phyloP scores from a whole-genome alignment of 2,113 vertebrate species.

The Varanus komodoensis region DNA sequence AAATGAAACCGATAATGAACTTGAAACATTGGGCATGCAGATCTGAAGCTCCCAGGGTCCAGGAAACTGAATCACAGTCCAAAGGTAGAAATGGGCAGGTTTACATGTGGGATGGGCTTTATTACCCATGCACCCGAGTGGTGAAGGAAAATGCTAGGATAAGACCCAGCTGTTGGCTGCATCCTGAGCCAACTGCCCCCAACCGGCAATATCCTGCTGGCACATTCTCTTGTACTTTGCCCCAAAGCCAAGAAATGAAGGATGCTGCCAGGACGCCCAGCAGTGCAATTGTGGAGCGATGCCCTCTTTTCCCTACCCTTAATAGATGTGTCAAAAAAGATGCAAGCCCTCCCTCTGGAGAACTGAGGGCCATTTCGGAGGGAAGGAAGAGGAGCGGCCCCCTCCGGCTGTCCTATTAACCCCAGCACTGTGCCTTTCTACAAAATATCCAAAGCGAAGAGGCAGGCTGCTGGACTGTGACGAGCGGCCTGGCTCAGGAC shows the following conservation, averaged over 20 bases:
- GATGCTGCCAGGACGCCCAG: neutral
- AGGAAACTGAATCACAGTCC: neutral
- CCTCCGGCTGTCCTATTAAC: neutral
- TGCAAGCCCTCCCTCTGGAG: too few relatives aligned
- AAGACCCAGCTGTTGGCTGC: neutral
- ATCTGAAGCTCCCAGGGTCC: neutral
- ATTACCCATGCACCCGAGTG: neutral
- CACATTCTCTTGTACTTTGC: neutral
- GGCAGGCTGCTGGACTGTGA: too few relatives aligned
- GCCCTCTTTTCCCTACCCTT: too few relatives aligned
- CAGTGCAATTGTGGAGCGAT: too few relatives aligned
- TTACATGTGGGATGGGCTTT: neutral
- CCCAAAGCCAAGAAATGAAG: neutral
- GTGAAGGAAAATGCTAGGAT: neutral
- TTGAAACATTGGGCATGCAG: neutral
- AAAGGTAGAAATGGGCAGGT: neutral
- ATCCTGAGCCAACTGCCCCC: neutral
- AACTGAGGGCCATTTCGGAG: too few relatives aligned
- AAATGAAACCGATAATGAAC: constrained; percentile 53
- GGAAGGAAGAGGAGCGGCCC: neutral
- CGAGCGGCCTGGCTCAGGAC: neutral
- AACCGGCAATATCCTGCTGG: too few relatives aligned
- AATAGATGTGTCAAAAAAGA: neutral
- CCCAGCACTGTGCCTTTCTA: neutral
- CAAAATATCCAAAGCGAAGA: too few relatives aligned